phyloP scores from a whole-genome alignment of 2,113 vertebrate species.

The Guaruba guarouba region DNA sequence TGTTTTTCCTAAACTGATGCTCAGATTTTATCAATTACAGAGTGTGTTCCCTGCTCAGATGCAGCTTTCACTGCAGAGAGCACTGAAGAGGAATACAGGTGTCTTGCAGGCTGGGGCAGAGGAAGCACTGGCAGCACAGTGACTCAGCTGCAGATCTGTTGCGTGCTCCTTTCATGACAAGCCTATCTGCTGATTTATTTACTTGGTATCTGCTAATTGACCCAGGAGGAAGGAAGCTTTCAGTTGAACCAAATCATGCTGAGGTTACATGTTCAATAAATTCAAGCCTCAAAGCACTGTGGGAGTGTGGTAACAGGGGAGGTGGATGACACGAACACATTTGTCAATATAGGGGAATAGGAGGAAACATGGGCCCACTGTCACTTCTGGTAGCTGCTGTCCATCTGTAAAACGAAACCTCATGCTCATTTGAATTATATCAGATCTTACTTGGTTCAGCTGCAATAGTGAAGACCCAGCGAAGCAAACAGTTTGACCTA shows the following conservation, averaged over 20 bases:
- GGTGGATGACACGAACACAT: background rate
- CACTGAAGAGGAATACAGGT: background rate
- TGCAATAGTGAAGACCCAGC: background rate
- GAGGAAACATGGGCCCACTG: background rate
- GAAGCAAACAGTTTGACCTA: background rate
- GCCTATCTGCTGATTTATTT: background rate
- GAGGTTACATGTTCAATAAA: background rate
- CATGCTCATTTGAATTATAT: background rate
- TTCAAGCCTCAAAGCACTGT: rapidly evolving
- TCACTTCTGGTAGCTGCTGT: background rate
- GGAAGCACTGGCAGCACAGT: background rate
- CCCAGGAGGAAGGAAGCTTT: background rate
- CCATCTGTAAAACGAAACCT: background rate
- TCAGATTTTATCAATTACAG: background rate
- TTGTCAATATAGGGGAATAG: background rate
- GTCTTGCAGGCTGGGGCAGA: background rate
- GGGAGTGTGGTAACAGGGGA: background rate
- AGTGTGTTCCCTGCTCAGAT: rapidly evolving
- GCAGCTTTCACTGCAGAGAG: background rate
- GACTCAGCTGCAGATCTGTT: background rate
- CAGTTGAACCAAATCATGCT: background rate
- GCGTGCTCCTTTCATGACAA: rapidly evolving
- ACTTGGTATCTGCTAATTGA: background rate
- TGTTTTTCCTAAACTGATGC: background rate
- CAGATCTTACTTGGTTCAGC: background rate